Percentiles rank a stretch among this genome's conserved stretches.
Conservation (phyloP, 2,113 vertebrate genomes). For the Dendropsophus ebraccatus region DNA sequence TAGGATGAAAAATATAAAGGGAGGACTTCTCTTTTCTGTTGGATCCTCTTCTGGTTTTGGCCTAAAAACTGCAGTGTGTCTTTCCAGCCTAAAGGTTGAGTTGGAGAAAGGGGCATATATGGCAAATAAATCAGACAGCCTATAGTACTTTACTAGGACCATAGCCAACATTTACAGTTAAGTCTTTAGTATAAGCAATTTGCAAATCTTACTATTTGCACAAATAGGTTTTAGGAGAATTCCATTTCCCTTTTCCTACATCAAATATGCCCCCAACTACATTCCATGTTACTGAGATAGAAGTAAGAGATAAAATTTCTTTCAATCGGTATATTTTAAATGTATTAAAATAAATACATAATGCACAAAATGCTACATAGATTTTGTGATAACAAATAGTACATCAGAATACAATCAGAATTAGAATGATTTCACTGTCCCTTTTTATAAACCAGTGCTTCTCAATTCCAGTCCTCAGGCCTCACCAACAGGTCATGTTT, state of each 20-base stretch:
- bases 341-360: neutral
- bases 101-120: too few relatives aligned
- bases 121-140: too few relatives aligned
- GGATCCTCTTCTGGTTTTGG: too few relatives aligned
- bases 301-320: neutral
- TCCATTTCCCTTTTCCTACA: neutral
- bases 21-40: too few relatives aligned
- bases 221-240: neutral
- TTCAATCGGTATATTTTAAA: neutral
- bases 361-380: neutral
- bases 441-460: neutral
- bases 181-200: neutral
- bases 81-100: too few relatives aligned
- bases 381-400: neutral
- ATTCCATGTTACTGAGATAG: neutral
- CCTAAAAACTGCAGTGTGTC: too few relatives aligned
- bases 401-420: conserved; percentile 41
- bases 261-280: neutral
- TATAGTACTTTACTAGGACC: too few relatives aligned
- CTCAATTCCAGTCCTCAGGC: too few relatives aligned
- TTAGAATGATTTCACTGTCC: neutral
- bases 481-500: too few relatives aligned
- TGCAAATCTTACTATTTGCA: neutral
- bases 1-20: too few relatives aligned
- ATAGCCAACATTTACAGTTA: too few relatives aligned